A percentile compares a stretch with the other conserved stretches of the same genome.
phyloP scores from a whole-genome alignment of 2,888 invertebrate species.

The Philereme transversata region DNA sequence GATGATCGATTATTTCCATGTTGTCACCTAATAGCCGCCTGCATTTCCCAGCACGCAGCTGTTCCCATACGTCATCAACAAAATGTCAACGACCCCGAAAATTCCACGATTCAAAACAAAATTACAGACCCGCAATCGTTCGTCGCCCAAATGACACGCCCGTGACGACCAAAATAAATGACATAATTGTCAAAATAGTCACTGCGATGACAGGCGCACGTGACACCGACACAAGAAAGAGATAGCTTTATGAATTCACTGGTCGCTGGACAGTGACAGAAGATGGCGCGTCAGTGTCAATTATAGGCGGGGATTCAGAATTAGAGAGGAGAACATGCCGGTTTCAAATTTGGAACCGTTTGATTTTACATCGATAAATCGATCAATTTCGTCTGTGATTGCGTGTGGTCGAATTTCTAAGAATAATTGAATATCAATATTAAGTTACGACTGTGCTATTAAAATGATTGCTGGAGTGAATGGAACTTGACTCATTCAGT shows the following conservation, averaged over 20 bases:
- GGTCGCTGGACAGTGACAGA: slow-evolving; percentile 50
- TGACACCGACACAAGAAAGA: slow-evolving; percentile 67
- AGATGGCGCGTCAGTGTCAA: slow-evolving; percentile 78
- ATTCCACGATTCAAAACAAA: slow-evolving; percentile 77
- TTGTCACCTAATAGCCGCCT: slow-evolving; percentile 25
- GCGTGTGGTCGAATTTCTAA: slow-evolving; percentile 81
- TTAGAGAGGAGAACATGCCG: slow-evolving; percentile 76
- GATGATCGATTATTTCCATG: slow-evolving; percentile 15
- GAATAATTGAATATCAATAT: slow-evolving; percentile 80
- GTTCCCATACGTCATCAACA: slow-evolving; percentile 74
- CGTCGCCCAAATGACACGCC: slow-evolving; percentile 82
- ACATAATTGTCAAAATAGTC: slow-evolving; percentile 84
- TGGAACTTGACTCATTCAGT: slow-evolving; percentile 69
- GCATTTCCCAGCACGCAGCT: slow-evolving; percentile 62
- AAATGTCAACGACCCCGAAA: slow-evolving; percentile 72
- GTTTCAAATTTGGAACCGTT: slow-evolving; percentile 82
- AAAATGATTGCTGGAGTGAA: slow-evolving; percentile 70
- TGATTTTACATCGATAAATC: slow-evolving; percentile 82
- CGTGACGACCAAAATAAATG: slow-evolving; percentile 75
- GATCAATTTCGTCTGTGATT: slow-evolving; percentile 75
- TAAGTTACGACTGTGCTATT: slow-evolving; percentile 70
- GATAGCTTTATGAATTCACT: slow-evolving; percentile 45
- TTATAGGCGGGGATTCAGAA: slow-evolving; percentile 83
- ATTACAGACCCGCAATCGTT: slow-evolving; percentile 78
- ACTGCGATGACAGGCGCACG: slow-evolving; percentile 79